phyloP scores from a whole-genome alignment of 2,888 invertebrate genomes.

The Zelleria hepariella region DNA sequence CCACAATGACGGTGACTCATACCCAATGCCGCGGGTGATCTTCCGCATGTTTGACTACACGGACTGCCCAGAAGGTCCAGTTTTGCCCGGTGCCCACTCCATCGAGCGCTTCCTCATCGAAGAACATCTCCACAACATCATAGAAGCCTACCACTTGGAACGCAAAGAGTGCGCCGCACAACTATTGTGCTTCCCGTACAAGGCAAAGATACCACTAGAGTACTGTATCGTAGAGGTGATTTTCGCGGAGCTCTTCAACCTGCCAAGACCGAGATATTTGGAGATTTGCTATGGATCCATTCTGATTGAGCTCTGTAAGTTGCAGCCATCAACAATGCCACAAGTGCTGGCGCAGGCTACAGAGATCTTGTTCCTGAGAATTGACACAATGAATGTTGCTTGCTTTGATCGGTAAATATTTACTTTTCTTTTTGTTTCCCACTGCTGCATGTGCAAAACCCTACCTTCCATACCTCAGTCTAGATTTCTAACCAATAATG shows the following conservation, averaged over 20 bases:
- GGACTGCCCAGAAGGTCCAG: conserved; percentile 95
- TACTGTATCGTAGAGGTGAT: conserved; percentile 99
- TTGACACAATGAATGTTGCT: conserved; percentile 97
- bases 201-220: conserved; percentile 94
- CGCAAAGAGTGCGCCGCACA: conserved; percentile 96
- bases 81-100: conserved; percentile 95
- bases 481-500: no score
- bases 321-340: conserved; percentile 97
- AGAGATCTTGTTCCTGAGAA: conserved; percentile 94
- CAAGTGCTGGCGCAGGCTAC: conserved; percentile 98
- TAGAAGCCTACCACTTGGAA: conserved; percentile 89
- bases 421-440: background rate
- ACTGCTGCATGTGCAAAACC: background rate
- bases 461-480: no score
- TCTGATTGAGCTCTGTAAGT: conserved; percentile 95
- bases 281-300: conserved; percentile 96
- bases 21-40: conserved; percentile 95
- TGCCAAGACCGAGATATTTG: conserved; percentile 90
- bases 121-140: conserved; percentile 94
- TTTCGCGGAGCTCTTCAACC: conserved; percentile 93
- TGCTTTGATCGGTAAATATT: conserved; percentile 87
- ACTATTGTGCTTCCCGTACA: conserved; percentile 91
- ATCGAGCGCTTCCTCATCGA: conserved; percentile 98
- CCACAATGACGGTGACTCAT: conserved; percentile 89
- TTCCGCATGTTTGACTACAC: conserved; percentile 99